Evolutionary conservation across 2,888 invertebrate species (phyloP), one percentile per base, ranked within the genome.

Genomic region (Synanthedon vespiformis): DNA sequence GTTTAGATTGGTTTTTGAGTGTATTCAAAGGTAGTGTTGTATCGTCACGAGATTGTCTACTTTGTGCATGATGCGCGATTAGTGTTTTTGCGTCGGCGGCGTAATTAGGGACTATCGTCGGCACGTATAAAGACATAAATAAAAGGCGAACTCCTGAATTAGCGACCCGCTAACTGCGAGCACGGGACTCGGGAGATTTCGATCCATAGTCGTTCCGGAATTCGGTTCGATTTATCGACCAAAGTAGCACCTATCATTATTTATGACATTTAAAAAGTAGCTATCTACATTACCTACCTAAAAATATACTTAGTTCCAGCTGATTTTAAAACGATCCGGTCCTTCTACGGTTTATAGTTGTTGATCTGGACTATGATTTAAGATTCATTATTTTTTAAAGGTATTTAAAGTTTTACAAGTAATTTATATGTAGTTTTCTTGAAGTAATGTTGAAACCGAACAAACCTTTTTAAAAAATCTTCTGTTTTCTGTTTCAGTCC

Each of bases 71-170:
- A 77, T 76, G 74, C 68, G 72, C 83, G 86, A 86, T 87, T 85
- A 84, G 80, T 75, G 85, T 87, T 87, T 87, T 87, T 87, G 84
- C 79, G 68, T 70, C 69, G 65, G 68, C 70, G 61, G 67, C 75
- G 80, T 87, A 87, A 87, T 87, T 87, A 86, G 83, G 83, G 76
- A 72, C 80, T 80, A 85, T 85, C 85, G 84, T 81, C 85, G 85
- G 83, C 76, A 65, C 70, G 81, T 86, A 87, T 87, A 85, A 85
- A 86, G 87, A 86, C 86, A 85, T 87, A 87, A 86, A 86, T 86
- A 84, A 87, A 83, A 72, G 61, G 76, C 70, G 77, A 72, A 72
- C 72, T 66, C 63, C 66, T 71, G 80, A 83, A 80, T 83, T 80
- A 81, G 82, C 78, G 67, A 66, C 65, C 63, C 56, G 64, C 66